A percentile compares a stretch with the other conserved stretches of the same genome.
phyloP scores from a whole-genome alignment of 2,113 vertebrate species.

The Laterallus jamaicensis region DNA sequence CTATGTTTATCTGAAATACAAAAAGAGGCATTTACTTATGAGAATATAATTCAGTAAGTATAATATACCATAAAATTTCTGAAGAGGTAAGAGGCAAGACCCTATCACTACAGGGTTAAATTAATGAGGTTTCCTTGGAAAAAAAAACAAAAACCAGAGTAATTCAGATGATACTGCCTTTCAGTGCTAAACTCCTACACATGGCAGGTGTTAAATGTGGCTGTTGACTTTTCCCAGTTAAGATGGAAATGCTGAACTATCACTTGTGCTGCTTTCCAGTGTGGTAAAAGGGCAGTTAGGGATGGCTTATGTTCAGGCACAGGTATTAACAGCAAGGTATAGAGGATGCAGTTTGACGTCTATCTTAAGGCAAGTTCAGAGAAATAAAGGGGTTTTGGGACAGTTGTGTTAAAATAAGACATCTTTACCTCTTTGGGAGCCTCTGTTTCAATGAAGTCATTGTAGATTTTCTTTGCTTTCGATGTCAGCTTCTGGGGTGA shows the following conservation, averaged over 20 bases:
- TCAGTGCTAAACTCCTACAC: background rate
- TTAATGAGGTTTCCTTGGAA: background rate
- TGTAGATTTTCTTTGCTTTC: constrained; percentile 86
- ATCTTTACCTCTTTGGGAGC: constrained; percentile 89
- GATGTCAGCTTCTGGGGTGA: constrained; percentile 79
- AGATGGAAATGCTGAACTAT: background rate
- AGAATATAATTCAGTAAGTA: background rate
- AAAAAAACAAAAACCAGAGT: background rate
- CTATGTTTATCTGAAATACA: constrained; percentile 86
- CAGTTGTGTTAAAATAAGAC: background rate
- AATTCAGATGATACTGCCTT: background rate
- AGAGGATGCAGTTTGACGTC: background rate
- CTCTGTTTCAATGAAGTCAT: constrained; percentile 87
- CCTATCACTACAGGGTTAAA: background rate
- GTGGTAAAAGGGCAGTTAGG: background rate
- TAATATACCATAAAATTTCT: background rate
- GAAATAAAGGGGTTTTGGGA: background rate
- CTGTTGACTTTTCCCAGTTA: background rate
- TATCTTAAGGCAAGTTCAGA: background rate
- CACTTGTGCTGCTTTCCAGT: background rate
- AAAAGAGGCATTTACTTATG: background rate
- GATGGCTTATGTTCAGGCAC: background rate
- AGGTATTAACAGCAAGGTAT: background rate
- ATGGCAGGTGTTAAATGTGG: background rate
- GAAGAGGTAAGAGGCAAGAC: background rate